Conservation (phyloP, 1,140 invertebrate genomes). For the Polypedilum vanderplanki region DNA sequence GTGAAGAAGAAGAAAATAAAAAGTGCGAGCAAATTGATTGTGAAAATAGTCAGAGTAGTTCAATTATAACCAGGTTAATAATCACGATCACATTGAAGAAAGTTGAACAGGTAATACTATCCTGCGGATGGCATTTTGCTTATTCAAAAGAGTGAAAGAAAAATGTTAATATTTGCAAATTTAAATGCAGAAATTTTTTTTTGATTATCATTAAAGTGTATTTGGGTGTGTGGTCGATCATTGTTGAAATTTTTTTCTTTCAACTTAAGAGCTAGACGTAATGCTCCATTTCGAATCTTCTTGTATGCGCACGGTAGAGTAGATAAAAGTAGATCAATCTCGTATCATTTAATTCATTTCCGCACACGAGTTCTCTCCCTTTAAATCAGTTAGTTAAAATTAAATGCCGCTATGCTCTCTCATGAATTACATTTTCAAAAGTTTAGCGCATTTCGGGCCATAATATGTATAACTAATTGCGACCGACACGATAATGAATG, state of each 20-base stretch:
- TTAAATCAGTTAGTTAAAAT: not conserved
- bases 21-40: not conserved
- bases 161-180: not conserved
- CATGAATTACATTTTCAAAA: not conserved
- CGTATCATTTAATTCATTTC: not conserved
- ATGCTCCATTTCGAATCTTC: constrained; percentile 1
- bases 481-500: constrained; percentile 2
- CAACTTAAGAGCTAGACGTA: not conserved
- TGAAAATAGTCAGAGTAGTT: not conserved
- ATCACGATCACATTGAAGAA: constrained; percentile 15
- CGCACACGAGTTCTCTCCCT: not conserved
- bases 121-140: not conserved
- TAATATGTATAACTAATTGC: not conserved
- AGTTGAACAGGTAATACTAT: not conserved
- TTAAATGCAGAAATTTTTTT: not conserved
- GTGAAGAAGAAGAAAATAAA: not conserved
- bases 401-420: no score
- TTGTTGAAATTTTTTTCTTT: constrained; percentile 4
- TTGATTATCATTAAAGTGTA: not conserved
- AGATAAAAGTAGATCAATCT: not conserved
- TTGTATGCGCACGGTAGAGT: not conserved
- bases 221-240: not conserved
- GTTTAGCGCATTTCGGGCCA: not conserved
- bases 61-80: not conserved
- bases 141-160: not conserved